These are phyloP conservation scores for Pycnonotus jocosus DNA, from an alignment of 2,113 vertebrate genomes.

Conservation along the genomic window DNA sequence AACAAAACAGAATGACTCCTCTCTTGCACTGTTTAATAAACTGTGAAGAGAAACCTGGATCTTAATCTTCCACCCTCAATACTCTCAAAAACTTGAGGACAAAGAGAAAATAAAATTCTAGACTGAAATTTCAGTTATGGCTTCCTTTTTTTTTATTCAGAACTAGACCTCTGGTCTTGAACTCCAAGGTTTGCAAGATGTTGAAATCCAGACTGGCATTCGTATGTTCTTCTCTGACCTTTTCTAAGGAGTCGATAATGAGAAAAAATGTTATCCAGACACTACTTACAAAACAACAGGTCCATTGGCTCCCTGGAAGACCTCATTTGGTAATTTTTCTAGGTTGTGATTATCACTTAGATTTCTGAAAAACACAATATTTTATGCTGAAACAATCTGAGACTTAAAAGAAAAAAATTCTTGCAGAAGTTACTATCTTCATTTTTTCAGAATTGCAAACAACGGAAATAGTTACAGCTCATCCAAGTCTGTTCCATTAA, in stretches of 20 bases:
- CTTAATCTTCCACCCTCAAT: not conserved
- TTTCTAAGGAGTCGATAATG: not conserved
- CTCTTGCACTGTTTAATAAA: not conserved
- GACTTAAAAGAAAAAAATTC: not conserved
- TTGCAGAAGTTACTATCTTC: not conserved
- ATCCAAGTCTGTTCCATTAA: conserved; percentile 88
- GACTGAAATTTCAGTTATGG: not conserved
- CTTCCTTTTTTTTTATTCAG: not conserved
- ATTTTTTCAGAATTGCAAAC: not conserved
- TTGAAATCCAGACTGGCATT: not conserved
- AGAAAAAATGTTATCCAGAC: not conserved
- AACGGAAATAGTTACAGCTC: conserved; percentile 80
- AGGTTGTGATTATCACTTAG: conserved; percentile 86
- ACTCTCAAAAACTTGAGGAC: not conserved
- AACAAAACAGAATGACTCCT: not conserved
- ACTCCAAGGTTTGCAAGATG: not conserved
- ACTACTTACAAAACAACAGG: conserved; percentile 89
- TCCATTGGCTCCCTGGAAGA: conserved; percentile 87
- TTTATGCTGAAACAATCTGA: not conserved
- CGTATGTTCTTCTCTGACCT: not conserved
- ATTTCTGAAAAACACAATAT: conserved; percentile 71
- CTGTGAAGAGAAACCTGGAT: not conserved
- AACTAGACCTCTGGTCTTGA: not conserved
- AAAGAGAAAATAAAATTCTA: not conserved
- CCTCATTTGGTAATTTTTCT: conserved; percentile 78